These are phyloP conservation scores for Rosalia funebris DNA, from an alignment of 2,888 invertebrate genomes.

Conservation along the genomic window DNA sequence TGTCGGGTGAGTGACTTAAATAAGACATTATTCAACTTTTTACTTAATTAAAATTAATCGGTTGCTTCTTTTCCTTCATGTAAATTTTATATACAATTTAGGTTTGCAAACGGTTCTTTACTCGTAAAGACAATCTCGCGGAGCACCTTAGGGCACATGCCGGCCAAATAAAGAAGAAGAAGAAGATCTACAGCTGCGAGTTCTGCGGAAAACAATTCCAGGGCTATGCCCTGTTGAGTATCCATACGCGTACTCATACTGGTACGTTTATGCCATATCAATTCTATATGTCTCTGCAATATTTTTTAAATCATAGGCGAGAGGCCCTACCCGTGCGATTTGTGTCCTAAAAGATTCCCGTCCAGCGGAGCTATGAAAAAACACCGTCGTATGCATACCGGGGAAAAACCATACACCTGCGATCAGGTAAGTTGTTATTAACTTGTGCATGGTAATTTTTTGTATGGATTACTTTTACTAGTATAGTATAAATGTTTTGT, in stretches of 20 bases:
- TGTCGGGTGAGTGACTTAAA: constrained; percentile 70
- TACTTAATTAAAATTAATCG: too few relatives aligned
- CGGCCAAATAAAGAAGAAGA: constrained; percentile 67
- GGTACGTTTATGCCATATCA: too few relatives aligned
- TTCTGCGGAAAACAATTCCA: constrained; percentile 75
- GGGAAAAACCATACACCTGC: constrained; percentile 71
- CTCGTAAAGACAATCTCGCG: constrained; percentile 78
- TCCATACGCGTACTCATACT: constrained; percentile 76
- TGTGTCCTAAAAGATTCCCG: constrained; percentile 78
- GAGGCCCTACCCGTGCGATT: constrained; percentile 75
- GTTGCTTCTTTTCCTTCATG: too few relatives aligned
- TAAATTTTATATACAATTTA: constrained; percentile 52
- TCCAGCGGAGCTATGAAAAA: constrained; percentile 82
- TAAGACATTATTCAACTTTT: too few relatives aligned
- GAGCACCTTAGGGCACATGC: constrained; percentile 77
- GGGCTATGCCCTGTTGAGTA: constrained; percentile 69
- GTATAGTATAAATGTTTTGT: too few relatives aligned
- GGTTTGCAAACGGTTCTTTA: constrained; percentile 73
- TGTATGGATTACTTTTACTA: too few relatives aligned
- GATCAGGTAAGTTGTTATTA: constrained; percentile 50
- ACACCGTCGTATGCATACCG: constrained; percentile 70
- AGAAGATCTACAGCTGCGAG: constrained; percentile 71
- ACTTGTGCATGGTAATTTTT: too few relatives aligned
- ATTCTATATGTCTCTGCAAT: too few relatives aligned
- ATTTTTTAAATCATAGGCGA: constrained; percentile 57